Conservation (phyloP, 2,888 invertebrate species). For the Spilosoma lubricipeda region DNA sequence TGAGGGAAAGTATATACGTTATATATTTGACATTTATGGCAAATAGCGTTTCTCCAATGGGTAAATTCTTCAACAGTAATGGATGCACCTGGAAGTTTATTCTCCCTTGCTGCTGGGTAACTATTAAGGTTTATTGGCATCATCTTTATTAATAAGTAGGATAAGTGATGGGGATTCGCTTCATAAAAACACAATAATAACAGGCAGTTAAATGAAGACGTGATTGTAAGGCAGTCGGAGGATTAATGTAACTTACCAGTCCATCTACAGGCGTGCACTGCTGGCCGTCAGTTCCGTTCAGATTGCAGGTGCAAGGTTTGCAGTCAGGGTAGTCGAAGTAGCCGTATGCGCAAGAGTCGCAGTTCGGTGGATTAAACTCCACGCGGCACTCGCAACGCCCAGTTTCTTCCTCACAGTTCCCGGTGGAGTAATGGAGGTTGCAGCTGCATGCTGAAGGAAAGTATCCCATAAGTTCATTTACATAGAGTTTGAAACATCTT, state of each 20-base stretch:
- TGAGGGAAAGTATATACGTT: too few species aligned
- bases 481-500: not conserved
- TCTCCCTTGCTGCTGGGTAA: too few species aligned
- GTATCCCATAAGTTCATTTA: not conserved
- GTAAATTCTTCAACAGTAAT: too few species aligned
- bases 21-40: too few species aligned
- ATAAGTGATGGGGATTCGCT: too few species aligned
- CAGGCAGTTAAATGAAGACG: too few species aligned
- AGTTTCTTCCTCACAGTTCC: slow-evolving; percentile 96
- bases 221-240: not conserved
- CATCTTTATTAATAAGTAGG: too few species aligned
- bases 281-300: slow-evolving; percentile 95
- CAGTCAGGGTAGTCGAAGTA: slow-evolving; percentile 97
- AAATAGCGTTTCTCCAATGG: too few species aligned
- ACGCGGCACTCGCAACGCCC: slow-evolving; percentile 95
- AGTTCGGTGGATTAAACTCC: slow-evolving; percentile 93
- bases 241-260: slow-evolving; percentile 58
- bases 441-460: slow-evolving; percentile 93
- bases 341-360: slow-evolving; percentile 94
- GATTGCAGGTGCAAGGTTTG: slow-evolving; percentile 96
- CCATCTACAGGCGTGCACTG: slow-evolving; percentile 95
- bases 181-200: too few species aligned
- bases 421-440: slow-evolving; percentile 93
- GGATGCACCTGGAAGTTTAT: too few species aligned
- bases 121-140: too few species aligned